Evolutionary conservation across 2,113 vertebrate species (phyloP), one percentile per base, ranked within the genome.

Genomic region (Pithys albifrons): DNA sequence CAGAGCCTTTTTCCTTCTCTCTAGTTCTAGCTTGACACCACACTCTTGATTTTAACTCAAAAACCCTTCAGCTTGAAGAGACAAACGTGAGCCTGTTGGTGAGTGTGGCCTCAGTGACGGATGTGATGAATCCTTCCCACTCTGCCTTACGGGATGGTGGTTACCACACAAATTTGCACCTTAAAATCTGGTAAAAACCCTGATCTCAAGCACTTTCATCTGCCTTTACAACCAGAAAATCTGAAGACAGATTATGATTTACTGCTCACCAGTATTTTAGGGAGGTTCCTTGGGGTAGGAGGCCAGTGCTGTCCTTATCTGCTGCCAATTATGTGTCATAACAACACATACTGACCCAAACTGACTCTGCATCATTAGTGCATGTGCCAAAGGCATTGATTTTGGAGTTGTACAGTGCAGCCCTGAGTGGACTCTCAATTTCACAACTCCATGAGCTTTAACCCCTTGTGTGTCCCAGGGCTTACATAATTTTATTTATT

Each of bases 361-460:
- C 58, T 73, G 77, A 55, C 67, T 91, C 89, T 96, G 74, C 84
- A 82, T 97, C 43, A 16, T 93, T 87, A 95, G 93, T 89, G 91
- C n/a, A 9, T 52, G 85, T 96, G 57, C 96, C 78, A 94, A n/a
- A 91, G 85, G 57, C 88, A 92, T 84, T 84, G 96, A 95, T 96
- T 97, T 93, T 81, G 89, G 92, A 86, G 59, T 93, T 96, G 95
- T 95, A 77, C 54, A 55, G 75, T 33, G 12, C 70, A 25, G 27
- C 96, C 70, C 16, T 58, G 76, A 95, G 92, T 45, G 59, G 89
- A 66, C 83, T 97, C 12, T 75, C 73, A 51, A 95, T 97, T 97
- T 98, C 96, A 96, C 91, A 95, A 85, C 92, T 76, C 91, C 69
- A 54, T 71, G 91, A 76, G 91, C 72, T 96, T 51, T 93, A 93